Evolutionary conservation across 2,797 vertebrate genomes (phyloP).

Genomic region (Ptychobarbus kaznakovi): DNA sequence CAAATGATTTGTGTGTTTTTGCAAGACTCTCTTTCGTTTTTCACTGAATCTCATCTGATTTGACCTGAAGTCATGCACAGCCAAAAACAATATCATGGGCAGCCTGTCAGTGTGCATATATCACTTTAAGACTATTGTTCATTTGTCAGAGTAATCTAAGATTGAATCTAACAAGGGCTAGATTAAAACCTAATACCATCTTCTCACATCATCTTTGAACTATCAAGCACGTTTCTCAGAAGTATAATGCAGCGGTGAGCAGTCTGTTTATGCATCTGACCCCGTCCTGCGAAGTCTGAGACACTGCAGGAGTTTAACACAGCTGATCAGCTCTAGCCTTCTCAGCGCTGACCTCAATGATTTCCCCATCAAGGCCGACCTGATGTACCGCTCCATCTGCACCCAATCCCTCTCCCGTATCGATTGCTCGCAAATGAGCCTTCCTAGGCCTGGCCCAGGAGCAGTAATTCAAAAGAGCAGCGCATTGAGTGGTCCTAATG

Average conservation of each 20-base stretch:
- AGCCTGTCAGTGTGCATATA: conserved; percentile 43
- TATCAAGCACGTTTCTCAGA: conserved; percentile 29
- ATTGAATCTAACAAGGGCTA: conserved; percentile 4
- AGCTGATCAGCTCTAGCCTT: conserved; percentile 62
- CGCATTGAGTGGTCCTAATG: conserved; percentile 62
- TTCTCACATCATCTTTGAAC: conserved; percentile 21
- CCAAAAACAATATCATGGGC: conserved; percentile 39
- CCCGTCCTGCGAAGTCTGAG: conserved; percentile 44
- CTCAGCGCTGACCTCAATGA: conserved; percentile 65
- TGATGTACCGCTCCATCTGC: conserved; percentile 66
- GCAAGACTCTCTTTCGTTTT: conserved; percentile 16
- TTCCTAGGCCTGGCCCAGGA: conserved; percentile 58
- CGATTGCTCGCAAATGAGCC: conserved; percentile 63
- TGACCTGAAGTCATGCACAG: conserved; percentile 39
- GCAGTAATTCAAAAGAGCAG: conserved; percentile 65
- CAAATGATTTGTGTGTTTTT: conserved; percentile 34
- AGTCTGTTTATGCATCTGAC: conserved; percentile 33
- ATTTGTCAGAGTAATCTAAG: conserved; percentile 40
- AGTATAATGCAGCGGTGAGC: conserved; percentile 15
- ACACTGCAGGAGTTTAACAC: conserved; percentile 61
- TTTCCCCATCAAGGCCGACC: conserved; percentile 62
- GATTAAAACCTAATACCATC: conserved; percentile 2
- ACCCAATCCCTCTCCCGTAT: conserved; percentile 62
- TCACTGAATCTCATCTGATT: conserved; percentile 37
- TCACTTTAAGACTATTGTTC: conserved; percentile 38